Base-by-base conservation (phyloP, 2,888 invertebrate genomes). In the Bellardia pandia region DNA sequence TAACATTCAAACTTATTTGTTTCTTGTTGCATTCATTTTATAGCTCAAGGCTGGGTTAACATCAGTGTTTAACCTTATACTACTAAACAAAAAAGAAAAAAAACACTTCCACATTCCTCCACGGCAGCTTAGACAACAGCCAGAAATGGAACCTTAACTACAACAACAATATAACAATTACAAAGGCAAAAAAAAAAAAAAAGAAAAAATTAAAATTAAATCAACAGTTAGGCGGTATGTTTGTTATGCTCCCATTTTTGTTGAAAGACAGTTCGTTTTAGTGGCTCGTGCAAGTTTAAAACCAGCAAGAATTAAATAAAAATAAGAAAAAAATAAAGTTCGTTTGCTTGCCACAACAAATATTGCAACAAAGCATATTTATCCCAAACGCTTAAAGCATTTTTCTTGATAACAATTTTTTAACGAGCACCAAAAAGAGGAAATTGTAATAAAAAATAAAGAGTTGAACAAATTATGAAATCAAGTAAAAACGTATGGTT, bases 291-390 rank as follows among this genome's bases (percentile, higher is more conserved):
- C 23, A 33, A 51, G 40, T 37, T 48, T 33, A 33, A 51, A 62
- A 13, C 16, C 33, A 16, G 13, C 11, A 7, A 37, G 7, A 2
- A 23, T 56, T 16, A 3, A 56, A 40, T 45, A 40, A 74, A 66
- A 56, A 23, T 37, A 53, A 37, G 16, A 16, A 75, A 33, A 23
- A 37, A 71, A 76, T 53, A 8, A 11, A 33, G 14, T 68, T 42
- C 56, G 33, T 64, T 79, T 78, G 30, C 40, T 40, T 53, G 68
- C n/a, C 23, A 51, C 71, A 75, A 16, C 9, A 84, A 78, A 74
- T 75, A 64, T 71, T 76, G 78, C 82, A 82, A 66, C 68, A 79
- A 71, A 85, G 75, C 69, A 71, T 81, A 76, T 81, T 81, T 81
- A 66, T 72, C 23, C 71, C 13, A 58, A 85, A 64, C n/a, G 85